Percentiles rank a stretch among this genome's conserved stretches.
Conservation (phyloP, 2,888 invertebrate genomes). For the Drosophila multiciliata region DNA sequence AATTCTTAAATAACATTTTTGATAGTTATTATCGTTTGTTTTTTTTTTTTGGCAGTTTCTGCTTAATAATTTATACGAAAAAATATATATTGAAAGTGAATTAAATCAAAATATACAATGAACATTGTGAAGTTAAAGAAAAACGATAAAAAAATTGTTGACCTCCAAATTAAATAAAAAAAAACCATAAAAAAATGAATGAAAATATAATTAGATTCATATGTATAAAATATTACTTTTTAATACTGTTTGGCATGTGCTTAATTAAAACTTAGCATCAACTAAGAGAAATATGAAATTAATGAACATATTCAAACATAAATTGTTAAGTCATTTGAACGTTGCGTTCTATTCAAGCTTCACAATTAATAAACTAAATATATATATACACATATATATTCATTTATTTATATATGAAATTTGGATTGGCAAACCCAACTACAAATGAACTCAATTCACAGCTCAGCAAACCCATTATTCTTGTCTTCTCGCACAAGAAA, state of each 20-base stretch:
- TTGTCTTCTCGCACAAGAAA: slow-evolving; percentile 2
- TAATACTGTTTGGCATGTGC: slow-evolving; percentile 29
- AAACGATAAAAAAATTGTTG: slow-evolving; percentile 24
- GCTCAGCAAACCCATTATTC: slow-evolving; percentile 16
- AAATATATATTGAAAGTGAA: slow-evolving; percentile 5
- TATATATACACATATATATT: neutral
- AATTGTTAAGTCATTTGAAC: slow-evolving; percentile 7
- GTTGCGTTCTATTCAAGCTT: slow-evolving; percentile 22
- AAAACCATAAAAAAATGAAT: slow-evolving; percentile 7
- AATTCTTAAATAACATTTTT: neutral
- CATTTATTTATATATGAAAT: neutral
- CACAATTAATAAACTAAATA: slow-evolving; percentile 19
- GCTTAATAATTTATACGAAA: slow-evolving; percentile 25
- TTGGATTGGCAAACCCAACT: slow-evolving; percentile 17
- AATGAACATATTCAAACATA: slow-evolving; percentile 1
- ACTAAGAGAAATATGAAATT: slow-evolving; percentile 9
- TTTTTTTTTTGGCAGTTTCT: slow-evolving; percentile 42
- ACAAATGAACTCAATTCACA: slow-evolving; percentile 40
- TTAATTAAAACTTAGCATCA: neutral
- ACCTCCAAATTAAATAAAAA: slow-evolving; percentile 3
- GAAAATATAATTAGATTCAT: neutral
- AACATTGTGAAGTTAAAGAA: neutral
- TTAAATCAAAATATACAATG: neutral
- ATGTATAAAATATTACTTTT: slow-evolving; percentile 1
- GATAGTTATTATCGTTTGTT: slow-evolving; percentile 1